These are phyloP conservation scores for Danio choprae DNA, from an alignment of 2,797 vertebrate species.

Conservation along the genomic window DNA sequence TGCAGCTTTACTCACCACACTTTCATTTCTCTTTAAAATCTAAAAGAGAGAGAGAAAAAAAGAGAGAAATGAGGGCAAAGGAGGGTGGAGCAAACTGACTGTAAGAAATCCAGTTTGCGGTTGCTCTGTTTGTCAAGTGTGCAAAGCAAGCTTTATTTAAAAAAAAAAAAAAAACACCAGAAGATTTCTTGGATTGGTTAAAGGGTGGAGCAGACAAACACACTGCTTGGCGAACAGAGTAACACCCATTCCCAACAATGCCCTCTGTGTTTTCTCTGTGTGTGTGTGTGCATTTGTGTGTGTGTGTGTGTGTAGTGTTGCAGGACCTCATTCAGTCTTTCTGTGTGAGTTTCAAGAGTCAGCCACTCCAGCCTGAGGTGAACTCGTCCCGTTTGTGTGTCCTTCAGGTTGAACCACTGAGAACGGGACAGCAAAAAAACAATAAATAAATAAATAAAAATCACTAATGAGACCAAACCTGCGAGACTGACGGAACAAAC, in stretches of 20 bases:
- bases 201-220: background rate
- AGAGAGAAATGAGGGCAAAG: background rate
- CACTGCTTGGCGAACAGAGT: background rate
- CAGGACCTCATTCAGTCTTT: constrained; percentile 84
- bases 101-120: background rate
- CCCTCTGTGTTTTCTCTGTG: background rate
- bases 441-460: constrained; percentile 2
- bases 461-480: background rate
- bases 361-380: constrained; percentile 92
- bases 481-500: background rate
- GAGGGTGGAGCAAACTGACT: background rate
- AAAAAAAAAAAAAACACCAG: too few species aligned
- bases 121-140: constrained; percentile 21
- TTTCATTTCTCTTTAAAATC: constrained; percentile 85
- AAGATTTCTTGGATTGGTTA: background rate
- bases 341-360: constrained; percentile 76
- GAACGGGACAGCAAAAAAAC: constrained; percentile 22
- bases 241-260: constrained; percentile 4
- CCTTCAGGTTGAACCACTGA: constrained; percentile 90
- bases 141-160: background rate
- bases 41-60: constrained; percentile 57
- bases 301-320: background rate
- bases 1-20: constrained; percentile 73
- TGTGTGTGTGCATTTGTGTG: background rate
- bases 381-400: constrained; percentile 81